Percentiles rank a stretch among this genome's conserved stretches.
Conservation (phyloP, 2,797 vertebrate genomes). For the Tapera naevia region DNA sequence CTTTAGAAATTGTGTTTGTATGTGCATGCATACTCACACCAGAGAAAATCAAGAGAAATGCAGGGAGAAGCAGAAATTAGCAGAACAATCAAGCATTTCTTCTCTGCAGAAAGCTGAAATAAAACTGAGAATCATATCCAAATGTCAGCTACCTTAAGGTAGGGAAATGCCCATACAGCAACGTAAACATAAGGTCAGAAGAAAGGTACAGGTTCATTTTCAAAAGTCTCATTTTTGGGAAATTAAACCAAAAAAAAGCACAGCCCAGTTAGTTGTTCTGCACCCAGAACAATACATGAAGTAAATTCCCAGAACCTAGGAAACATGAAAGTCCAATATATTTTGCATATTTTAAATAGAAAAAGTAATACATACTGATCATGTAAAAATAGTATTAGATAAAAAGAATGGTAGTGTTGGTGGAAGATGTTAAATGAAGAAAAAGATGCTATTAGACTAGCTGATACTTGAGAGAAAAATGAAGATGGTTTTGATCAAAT, state of each 20-base stretch:
- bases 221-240: neutral
- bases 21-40: slow-evolving; percentile 10
- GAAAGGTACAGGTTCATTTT: neutral
- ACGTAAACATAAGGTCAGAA: neutral
- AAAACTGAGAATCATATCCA: neutral
- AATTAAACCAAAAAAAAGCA: neutral
- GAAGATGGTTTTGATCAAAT: neutral
- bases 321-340: neutral
- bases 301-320: neutral
- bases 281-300: neutral
- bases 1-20: slow-evolving; percentile 27
- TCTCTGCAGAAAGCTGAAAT: neutral
- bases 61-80: slow-evolving; percentile 10
- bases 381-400: neutral
- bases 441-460: neutral
- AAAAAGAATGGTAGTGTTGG: neutral
- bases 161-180: neutral
- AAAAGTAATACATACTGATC: neutral
- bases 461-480: neutral
- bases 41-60: neutral
- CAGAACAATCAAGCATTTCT: neutral
- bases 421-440: neutral
- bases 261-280: neutral
- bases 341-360: neutral
- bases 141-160: neutral